Evolutionary conservation across 2,113 vertebrate species (phyloP).

Genomic region (Lipophrys pholis): DNA sequence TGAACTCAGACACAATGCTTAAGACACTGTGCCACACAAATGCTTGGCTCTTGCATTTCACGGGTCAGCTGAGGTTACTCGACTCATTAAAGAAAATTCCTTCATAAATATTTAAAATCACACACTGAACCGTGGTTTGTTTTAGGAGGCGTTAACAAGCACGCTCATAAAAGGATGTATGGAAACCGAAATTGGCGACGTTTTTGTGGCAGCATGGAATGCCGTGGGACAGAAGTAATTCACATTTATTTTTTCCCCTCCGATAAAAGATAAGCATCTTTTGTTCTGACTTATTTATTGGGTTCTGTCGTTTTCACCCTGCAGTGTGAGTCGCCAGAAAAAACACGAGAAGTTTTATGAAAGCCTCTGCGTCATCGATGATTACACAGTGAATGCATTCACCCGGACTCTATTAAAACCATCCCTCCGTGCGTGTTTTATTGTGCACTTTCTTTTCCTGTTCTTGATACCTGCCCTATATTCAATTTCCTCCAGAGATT

Average conservation of each 20-base stretch:
- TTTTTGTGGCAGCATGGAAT: slow-evolving; percentile 25
- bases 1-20: neutral
- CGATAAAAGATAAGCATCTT: neutral
- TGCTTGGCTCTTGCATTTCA: slow-evolving; percentile 11
- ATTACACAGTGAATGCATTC: slow-evolving; percentile 10
- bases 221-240: no score
- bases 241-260: no score
- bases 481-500: neutral
- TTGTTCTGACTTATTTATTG: slow-evolving; percentile 23
- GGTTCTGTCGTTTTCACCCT: slow-evolving; percentile 27
- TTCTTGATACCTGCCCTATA: slow-evolving; percentile 6
- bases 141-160: slow-evolving; percentile 30
- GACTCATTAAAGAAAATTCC: slow-evolving; percentile 7
- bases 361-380: slow-evolving; percentile 26
- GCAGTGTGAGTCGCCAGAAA: slow-evolving; percentile 5
- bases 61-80: slow-evolving; percentile 14
- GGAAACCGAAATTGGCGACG: slow-evolving; percentile 16
- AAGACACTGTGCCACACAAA: slow-evolving; percentile 7
- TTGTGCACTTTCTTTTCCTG: neutral
- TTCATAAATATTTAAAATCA: slow-evolving; percentile 25
- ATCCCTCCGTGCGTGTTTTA: neutral
- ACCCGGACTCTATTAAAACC: slow-evolving; percentile 26
- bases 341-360: slow-evolving; percentile 26
- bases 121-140: slow-evolving; percentile 19
- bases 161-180: slow-evolving; percentile 12